Conservation (phyloP, 2,888 invertebrate species). For the Morpho helenor region DNA sequence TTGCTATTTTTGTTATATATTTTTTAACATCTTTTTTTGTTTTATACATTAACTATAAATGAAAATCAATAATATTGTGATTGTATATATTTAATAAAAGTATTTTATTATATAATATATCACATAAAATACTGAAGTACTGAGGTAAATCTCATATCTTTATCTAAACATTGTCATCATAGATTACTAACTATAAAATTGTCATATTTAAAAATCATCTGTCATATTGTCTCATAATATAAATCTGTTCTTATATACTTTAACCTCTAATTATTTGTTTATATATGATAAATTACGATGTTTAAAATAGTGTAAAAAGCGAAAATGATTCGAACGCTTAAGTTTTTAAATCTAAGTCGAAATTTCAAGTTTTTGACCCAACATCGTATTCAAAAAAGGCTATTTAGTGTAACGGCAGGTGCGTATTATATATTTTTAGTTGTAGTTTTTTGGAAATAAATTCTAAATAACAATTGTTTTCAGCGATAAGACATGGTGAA, state of each 20-base stretch:
- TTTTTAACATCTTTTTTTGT: not conserved
- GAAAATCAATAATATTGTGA: too few relatives aligned
- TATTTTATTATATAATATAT: not conserved
- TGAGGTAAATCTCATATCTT: too few relatives aligned
- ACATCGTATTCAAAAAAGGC: constrained; percentile 31
- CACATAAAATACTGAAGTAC: too few relatives aligned
- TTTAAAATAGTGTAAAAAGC: constrained; percentile 12
- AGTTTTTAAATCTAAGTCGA: constrained; percentile 28
- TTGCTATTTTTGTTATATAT: constrained; percentile 12
- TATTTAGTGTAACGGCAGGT: constrained; percentile 50
- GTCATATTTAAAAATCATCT: too few relatives aligned
- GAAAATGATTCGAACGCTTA: constrained; percentile 39
- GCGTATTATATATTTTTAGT: constrained; percentile 20
- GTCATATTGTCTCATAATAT: too few relatives aligned
- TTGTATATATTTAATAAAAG: not conserved
- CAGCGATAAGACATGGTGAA: constrained; percentile 84
- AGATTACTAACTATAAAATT: too few relatives aligned
- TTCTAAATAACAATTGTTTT: constrained; percentile 34
- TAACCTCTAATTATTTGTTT: too few relatives aligned
- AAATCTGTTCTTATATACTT: too few relatives aligned
- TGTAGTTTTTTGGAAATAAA: not conserved
- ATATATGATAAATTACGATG: too few relatives aligned
- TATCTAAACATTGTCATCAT: too few relatives aligned
- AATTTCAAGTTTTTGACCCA: constrained; percentile 28
- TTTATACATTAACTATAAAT: too few relatives aligned